A percentile compares a stretch with the other conserved stretches of the same genome.
phyloP scores from a whole-genome alignment of 2,113 vertebrate genomes.

The Boulengerochromis microlepis region DNA sequence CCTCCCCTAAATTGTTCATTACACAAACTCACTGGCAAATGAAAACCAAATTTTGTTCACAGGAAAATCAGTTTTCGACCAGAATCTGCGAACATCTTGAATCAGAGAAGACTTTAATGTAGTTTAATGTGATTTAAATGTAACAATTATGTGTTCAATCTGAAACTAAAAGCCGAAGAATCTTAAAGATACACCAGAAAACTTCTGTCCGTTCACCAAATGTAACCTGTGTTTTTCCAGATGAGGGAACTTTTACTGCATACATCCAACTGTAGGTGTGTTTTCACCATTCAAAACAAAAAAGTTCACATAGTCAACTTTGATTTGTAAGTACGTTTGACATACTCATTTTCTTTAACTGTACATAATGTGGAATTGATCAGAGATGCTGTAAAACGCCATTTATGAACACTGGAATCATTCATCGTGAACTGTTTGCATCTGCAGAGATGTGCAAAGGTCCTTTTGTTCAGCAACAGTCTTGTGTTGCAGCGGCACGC shows the following conservation, averaged over 20 bases:
- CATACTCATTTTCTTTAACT: background rate
- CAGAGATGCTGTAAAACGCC: background rate
- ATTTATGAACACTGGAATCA: background rate
- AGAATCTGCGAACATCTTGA: fast-evolving
- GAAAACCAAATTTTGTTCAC: background rate
- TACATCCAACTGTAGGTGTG: fast-evolving
- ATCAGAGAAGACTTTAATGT: background rate
- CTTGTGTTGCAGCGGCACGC: fast-evolving
- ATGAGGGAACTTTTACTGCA: background rate
- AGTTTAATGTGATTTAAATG: background rate
- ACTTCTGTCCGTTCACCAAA: background rate
- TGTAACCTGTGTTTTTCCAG: background rate
- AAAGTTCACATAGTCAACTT: background rate
- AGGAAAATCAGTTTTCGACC: fast-evolving
- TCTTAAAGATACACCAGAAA: background rate
- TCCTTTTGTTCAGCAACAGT: background rate
- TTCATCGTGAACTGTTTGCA: background rate
- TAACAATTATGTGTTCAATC: background rate
- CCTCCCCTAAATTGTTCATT: background rate
- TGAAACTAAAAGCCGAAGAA: fast-evolving
- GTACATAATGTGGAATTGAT: background rate
- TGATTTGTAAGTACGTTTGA: background rate
- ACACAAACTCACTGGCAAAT: background rate
- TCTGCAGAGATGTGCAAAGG: background rate
- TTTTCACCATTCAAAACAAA: background rate